Conservation (phyloP, 2,113 vertebrate genomes). For the Electrona antarctica region DNA sequence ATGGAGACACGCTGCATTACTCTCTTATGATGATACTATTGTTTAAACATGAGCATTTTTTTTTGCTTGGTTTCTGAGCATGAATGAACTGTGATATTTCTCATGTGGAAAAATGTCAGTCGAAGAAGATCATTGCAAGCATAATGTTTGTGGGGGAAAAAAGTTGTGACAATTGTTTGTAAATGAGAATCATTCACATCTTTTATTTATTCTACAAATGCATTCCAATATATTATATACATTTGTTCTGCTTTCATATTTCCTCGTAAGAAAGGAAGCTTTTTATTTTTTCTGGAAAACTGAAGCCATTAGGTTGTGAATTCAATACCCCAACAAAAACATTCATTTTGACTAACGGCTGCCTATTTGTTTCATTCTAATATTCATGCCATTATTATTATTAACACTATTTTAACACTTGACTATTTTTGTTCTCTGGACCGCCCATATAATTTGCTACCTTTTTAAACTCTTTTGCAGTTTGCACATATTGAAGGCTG, state of each 20-base stretch:
- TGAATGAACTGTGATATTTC: too few species aligned
- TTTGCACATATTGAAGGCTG: slow-evolving; percentile 72
- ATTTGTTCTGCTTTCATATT: slow-evolving; percentile 43
- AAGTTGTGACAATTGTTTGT: slow-evolving; percentile 12
- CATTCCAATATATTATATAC: slow-evolving; percentile 5
- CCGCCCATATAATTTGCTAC: slow-evolving; percentile 63
- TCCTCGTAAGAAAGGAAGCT: slow-evolving; percentile 9
- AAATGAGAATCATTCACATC: slow-evolving; percentile 21
- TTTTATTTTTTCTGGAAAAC: slow-evolving; percentile 14
- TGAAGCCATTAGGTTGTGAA: neutral
- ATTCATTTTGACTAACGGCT: slow-evolving; percentile 37
- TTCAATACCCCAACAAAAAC: neutral
- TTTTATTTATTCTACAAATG: slow-evolving; percentile 25
- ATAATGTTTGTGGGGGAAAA: neutral
- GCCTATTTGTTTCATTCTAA: slow-evolving; percentile 17
- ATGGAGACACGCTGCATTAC: too few species aligned
- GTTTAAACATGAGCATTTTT: too few species aligned
- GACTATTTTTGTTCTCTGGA: slow-evolving; percentile 1
- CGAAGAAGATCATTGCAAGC: too few species aligned
- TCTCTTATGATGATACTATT: too few species aligned
- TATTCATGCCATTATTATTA: slow-evolving; percentile 5
- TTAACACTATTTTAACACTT: slow-evolving; percentile 48
- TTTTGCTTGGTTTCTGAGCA: too few species aligned
- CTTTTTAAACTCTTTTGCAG: slow-evolving; percentile 62
- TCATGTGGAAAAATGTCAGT: too few species aligned